Evolutionary conservation across 2,113 vertebrate species (phyloP), one percentile per base, ranked within the genome.

Genomic region (Pontoporia blainvillei): DNA sequence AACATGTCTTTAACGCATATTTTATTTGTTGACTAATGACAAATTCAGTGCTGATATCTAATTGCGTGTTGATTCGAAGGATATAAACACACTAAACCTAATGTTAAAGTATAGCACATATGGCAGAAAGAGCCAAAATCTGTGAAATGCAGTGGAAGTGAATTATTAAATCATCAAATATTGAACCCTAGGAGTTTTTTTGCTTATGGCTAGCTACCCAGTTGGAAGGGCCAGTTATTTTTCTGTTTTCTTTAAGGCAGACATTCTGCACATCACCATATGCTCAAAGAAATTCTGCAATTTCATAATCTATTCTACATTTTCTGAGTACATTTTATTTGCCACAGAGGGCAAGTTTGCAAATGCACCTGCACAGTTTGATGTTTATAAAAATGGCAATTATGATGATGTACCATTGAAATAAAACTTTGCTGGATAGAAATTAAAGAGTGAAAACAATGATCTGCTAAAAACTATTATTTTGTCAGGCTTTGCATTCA

Each of bases 371-470:
- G 73, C 13, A 85, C n/a, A 85, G 94, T 97, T 96, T 59, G 5
- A 95, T 97, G 67, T 98, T 98, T 98, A 91, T 49, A 96, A 91
- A 98, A 98, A 66, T 89, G 89, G 36, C 69, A 98, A 81, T 98
- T 98, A 98, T 59, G 66, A 23, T 94, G 95, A 96, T 78, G 90
- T 61, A 67, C 69, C 83, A 94, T 83, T 97, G 85, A 96, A 96
- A 96, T 94, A 92, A 97, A 98, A 97, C 81, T 93, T 79, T 91
- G 18, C 44, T 98, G 44, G 49, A 72, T 31, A 95, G 73, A 95
- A 97, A 97, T 46, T 93, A 94, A 98, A 95, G 95, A 97, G 73
- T 96, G 67, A 97, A 98, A 98, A 94, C 44, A 97, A 94, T 93
- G 36, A 96, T 96, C 44, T 92, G 67, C 75, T 92, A 18, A 97